phyloP scores from a whole-genome alignment of 2,797 vertebrate species.

The Macrochelys suwanniensis region DNA sequence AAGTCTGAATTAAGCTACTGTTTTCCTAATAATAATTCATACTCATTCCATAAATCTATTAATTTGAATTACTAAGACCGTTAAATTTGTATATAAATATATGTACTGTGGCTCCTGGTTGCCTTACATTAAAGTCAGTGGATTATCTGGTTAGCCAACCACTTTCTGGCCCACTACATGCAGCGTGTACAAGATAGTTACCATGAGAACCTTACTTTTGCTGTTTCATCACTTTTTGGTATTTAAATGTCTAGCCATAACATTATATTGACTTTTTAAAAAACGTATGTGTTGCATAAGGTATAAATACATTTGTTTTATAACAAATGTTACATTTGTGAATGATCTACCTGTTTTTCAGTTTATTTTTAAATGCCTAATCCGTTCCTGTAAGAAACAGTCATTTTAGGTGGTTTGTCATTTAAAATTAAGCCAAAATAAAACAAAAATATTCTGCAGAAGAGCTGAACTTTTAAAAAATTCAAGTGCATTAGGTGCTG shows the following conservation, averaged over 20 bases:
- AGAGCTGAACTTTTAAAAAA: not conserved
- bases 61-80: not conserved
- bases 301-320: not conserved
- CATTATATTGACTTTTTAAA: not conserved
- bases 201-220: not conserved
- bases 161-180: not conserved
- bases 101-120: not conserved
- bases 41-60: not conserved
- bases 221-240: not conserved
- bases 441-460: not conserved
- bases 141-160: not conserved
- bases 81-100: not conserved
- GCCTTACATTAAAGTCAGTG: accelerated
- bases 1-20: not conserved
- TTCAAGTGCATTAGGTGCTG: not conserved
- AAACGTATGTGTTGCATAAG: not conserved
- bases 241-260: not conserved
- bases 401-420: not conserved
- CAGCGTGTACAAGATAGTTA: not conserved
- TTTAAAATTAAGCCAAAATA: not conserved
- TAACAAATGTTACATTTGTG: not conserved
- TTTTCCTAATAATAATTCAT: not conserved
- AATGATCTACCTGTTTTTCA: not conserved
- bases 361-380: not conserved
- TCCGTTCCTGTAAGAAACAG: not conserved